phyloP scores from a whole-genome alignment of 2,888 invertebrate genomes.

The Limnephilus auricula region DNA sequence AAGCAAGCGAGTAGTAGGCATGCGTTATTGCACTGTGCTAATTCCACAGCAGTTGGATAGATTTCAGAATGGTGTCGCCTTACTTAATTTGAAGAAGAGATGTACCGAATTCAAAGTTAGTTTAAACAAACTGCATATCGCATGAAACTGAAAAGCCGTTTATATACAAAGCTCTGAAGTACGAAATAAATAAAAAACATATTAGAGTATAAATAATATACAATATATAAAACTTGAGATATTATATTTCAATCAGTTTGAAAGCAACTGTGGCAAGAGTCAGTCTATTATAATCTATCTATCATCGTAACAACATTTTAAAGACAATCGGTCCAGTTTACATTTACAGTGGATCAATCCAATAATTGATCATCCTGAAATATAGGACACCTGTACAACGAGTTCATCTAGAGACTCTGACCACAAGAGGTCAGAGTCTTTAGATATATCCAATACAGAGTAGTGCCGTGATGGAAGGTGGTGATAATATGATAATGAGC shows the following conservation, averaged over 20 bases:
- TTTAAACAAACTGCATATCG: not conserved
- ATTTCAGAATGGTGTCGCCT: not conserved
- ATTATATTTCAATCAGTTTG: not conserved
- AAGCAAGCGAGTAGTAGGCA: not conserved
- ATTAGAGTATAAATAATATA: too few species aligned
- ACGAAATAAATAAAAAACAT: too few species aligned
- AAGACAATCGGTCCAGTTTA: not conserved
- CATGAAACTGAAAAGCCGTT: not conserved
- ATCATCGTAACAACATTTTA: not conserved
- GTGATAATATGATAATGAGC: not conserved
- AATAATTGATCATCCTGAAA: slow-evolving; percentile 13
- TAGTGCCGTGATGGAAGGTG: not conserved
- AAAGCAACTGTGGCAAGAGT: not conserved
- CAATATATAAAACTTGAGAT: not conserved
- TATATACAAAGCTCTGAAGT: not conserved
- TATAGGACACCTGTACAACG: not conserved
- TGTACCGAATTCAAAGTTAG: too few species aligned
- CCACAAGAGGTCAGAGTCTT: not conserved
- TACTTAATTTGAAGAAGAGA: not conserved
- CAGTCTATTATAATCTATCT: not conserved
- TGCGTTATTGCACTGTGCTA: too few species aligned
- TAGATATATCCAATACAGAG: not conserved
- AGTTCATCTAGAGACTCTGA: not conserved
- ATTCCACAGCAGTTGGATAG: not conserved
- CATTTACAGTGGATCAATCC: not conserved